Conservation (phyloP, 2,888 invertebrate genomes). For the Drosophila pseudotakahashii region DNA sequence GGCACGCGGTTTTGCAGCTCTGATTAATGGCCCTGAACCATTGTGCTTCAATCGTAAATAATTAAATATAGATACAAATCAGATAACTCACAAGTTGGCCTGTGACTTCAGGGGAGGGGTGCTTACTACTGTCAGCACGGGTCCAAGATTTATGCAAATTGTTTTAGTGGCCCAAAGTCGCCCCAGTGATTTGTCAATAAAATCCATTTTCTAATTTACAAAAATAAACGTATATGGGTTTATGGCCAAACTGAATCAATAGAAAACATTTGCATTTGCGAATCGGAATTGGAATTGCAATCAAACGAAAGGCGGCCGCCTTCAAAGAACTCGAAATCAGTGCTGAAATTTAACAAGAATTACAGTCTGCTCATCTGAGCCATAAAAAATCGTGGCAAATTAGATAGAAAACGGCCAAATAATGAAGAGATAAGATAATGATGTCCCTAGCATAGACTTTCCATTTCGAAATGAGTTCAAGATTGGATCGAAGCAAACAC, state of each 20-base stretch:
- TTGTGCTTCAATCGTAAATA: conserved; percentile 76
- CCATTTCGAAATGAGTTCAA: conserved; percentile 76
- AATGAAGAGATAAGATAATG: conserved; percentile 67
- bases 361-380: conserved; percentile 60
- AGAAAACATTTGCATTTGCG: conserved; percentile 51
- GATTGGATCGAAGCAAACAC: conserved; percentile 58
- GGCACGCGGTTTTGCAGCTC: conserved; percentile 62
- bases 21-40: conserved; percentile 74
- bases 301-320: conserved; percentile 57
- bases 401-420: conserved; percentile 40
- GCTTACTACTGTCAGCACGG: conserved; percentile 63
- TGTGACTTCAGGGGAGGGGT: not conserved
- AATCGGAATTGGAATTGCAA: conserved; percentile 20
- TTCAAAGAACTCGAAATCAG: conserved; percentile 57
- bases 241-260: conserved; percentile 26
- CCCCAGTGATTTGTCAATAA: conserved; percentile 38
- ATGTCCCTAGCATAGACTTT: conserved; percentile 57
- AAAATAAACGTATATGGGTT: conserved; percentile 14
- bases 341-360: conserved; percentile 50
- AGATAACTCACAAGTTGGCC: conserved; percentile 66
- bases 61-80: conserved; percentile 76
- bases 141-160: conserved; percentile 65
- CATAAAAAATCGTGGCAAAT: conserved; percentile 61
- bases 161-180: conserved; percentile 38
- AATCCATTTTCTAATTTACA: conserved; percentile 3